phyloP scores from a whole-genome alignment of 2,888 invertebrate species.

The Dorcus hopei region DNA sequence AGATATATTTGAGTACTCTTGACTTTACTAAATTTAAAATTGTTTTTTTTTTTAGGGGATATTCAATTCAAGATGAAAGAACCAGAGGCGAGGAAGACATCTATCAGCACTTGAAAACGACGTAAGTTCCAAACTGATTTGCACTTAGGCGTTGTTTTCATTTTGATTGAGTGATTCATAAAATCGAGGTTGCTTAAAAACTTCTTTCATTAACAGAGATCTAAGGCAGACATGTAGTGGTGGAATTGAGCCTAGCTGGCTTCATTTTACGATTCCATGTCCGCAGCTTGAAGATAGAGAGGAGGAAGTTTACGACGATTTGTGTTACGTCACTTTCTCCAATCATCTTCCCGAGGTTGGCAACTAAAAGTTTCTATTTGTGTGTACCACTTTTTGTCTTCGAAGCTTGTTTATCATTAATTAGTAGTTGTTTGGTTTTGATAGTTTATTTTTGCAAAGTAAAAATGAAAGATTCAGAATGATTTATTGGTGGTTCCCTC shows the following conservation, averaged over 20 bases:
- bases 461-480: too few species aligned
- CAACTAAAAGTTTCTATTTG: constrained; percentile 18
- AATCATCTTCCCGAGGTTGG: constrained; percentile 65
- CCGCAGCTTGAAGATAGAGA: constrained; percentile 65
- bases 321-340: constrained; percentile 82
- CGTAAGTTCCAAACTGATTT: constrained; percentile 57
- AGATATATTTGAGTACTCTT: not conserved
- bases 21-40: not conserved
- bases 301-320: constrained; percentile 83
- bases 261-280: constrained; percentile 62
- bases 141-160: not conserved
- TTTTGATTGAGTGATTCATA: constrained; percentile 38
- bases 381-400: constrained; percentile 18
- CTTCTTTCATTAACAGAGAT: constrained; percentile 25
- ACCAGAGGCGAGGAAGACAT: constrained; percentile 80
- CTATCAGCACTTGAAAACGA: constrained; percentile 77
- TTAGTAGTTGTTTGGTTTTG: not conserved
- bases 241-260: constrained; percentile 57
- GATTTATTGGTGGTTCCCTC: too few species aligned
- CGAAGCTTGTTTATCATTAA: not conserved
- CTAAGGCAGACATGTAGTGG: constrained; percentile 10
- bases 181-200: not conserved
- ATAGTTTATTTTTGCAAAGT: not conserved
- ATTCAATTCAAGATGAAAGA: constrained; percentile 64
- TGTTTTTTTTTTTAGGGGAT: constrained; percentile 64